These are phyloP conservation scores for Acanthopleura granulata DNA, from an alignment of 2,888 invertebrate species.

Conservation along the genomic window DNA sequence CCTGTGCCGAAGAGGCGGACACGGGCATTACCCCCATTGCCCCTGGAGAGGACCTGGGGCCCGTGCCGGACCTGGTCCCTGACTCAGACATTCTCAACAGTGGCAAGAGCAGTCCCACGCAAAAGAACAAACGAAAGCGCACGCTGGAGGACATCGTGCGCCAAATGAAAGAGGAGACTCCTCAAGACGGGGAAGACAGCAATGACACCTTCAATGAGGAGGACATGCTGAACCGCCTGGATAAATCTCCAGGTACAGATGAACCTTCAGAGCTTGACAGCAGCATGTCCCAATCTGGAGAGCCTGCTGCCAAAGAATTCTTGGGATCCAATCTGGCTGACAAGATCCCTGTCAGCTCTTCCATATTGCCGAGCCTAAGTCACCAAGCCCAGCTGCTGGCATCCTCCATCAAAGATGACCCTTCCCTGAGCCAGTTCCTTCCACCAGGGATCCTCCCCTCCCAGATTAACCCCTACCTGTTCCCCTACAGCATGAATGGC, in stretches of 20 bases:
- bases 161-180: conserved; percentile 35
- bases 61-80: not conserved
- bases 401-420: conserved; percentile 6
- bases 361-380: not conserved
- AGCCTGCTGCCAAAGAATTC: not conserved
- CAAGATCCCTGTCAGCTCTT: not conserved
- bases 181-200: not conserved
- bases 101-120: conserved; percentile 36
- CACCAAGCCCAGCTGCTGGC: conserved; percentile 16
- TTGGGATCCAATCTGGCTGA: not conserved
- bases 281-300: conserved; percentile 16
- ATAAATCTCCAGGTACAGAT: conserved; percentile 14
- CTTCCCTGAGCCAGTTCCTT: not conserved
- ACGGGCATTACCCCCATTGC: conserved; percentile 12
- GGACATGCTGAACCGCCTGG: not conserved
- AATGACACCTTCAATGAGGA: conserved; percentile 10
- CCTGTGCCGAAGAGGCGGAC: not conserved
- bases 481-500: conserved; percentile 45
- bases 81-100: not conserved
- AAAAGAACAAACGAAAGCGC: conserved; percentile 51
- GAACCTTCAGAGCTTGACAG: conserved; percentile 13
- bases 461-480: not conserved
- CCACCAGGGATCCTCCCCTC: conserved; percentile 14
- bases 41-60: conserved; percentile 5
- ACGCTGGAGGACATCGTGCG: conserved; percentile 61